These are phyloP conservation scores for Drosophila arawakana DNA, from an alignment of 1,140 invertebrate species.

Conservation along the genomic window DNA sequence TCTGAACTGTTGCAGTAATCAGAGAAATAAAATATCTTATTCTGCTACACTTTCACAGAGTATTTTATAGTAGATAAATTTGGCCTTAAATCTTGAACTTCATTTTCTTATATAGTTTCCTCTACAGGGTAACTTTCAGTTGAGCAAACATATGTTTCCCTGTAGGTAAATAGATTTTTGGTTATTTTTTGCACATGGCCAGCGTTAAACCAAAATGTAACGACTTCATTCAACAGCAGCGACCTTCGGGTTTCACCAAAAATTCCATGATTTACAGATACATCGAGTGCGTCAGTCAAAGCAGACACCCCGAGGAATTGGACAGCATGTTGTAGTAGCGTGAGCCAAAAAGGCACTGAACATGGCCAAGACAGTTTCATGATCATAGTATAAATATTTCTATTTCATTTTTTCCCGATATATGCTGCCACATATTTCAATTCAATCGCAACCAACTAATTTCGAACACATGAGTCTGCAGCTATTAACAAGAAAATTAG, in stretches of 20 bases:
- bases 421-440: slow-evolving; percentile 35
- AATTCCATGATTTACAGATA: slow-evolving; percentile 25
- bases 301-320: slow-evolving; percentile 24
- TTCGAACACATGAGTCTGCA: slow-evolving; percentile 55
- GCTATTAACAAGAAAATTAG: slow-evolving; percentile 69
- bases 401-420: not conserved
- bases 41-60: too few species aligned
- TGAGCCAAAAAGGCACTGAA: not conserved
- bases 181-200: slow-evolving; percentile 24
- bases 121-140: not conserved
- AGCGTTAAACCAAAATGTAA: slow-evolving; percentile 25
- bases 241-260: slow-evolving; percentile 20
- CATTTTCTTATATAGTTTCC: not conserved
- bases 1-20: too few species aligned
- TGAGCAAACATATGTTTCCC: not conserved
- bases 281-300: slow-evolving; percentile 32
- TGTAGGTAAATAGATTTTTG: slow-evolving; percentile 2
- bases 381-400: slow-evolving; percentile 2
- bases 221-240: slow-evolving; percentile 12
- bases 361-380: slow-evolving; percentile 12
- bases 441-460: slow-evolving; percentile 58
- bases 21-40: too few species aligned
- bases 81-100: not conserved
- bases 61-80: too few species aligned
- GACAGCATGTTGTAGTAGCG: slow-evolving; percentile 40